Conservation (phyloP, 1,140 invertebrate genomes). For the Scaptomyza pallida region DNA sequence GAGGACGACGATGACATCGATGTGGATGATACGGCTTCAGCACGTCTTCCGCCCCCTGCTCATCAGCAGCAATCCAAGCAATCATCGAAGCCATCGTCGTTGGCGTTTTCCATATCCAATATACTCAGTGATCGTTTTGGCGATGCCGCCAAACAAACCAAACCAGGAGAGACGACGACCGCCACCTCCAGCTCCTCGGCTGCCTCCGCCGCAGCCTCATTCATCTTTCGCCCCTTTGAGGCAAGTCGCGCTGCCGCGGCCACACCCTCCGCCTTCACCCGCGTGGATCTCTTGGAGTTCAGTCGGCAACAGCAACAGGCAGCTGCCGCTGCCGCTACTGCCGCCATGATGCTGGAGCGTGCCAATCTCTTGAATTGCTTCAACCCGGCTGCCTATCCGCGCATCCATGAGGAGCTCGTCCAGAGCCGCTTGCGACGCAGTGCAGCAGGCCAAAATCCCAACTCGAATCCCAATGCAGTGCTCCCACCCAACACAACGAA, state of each 20-base stretch:
- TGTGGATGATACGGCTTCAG: constrained; percentile 64
- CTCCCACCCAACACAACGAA: constrained; percentile 49
- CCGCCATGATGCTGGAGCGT: constrained; percentile 82
- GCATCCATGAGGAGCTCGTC: constrained; percentile 82
- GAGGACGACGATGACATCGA: constrained; percentile 67
- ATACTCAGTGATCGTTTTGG: constrained; percentile 83
- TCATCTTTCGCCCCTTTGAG: constrained; percentile 80
- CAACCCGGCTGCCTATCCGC: constrained; percentile 81
- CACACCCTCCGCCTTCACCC: constrained; percentile 79
- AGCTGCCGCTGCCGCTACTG: constrained; percentile 74
- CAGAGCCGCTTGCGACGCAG: constrained; percentile 74
- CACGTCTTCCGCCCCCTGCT: constrained; percentile 68
- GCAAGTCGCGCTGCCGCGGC: constrained; percentile 57
- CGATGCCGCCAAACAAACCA: constrained; percentile 52
- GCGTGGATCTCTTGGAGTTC: constrained; percentile 78
- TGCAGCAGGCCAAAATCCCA: constrained; percentile 15
- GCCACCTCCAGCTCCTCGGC: constrained; percentile 14
- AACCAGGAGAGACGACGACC: constrained; percentile 30
- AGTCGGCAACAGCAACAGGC: constrained; percentile 78
- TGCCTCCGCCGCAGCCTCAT: constrained; percentile 32
- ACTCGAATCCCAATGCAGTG: constrained; percentile 34
- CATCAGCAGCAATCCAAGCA: constrained; percentile 74
- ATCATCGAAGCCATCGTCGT: constrained; percentile 65
- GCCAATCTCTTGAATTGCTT: constrained; percentile 82
- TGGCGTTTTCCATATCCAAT: constrained; percentile 83